Evolutionary conservation across 2,113 vertebrate species (phyloP).

Genomic region (Baryphthengus martii): DNA sequence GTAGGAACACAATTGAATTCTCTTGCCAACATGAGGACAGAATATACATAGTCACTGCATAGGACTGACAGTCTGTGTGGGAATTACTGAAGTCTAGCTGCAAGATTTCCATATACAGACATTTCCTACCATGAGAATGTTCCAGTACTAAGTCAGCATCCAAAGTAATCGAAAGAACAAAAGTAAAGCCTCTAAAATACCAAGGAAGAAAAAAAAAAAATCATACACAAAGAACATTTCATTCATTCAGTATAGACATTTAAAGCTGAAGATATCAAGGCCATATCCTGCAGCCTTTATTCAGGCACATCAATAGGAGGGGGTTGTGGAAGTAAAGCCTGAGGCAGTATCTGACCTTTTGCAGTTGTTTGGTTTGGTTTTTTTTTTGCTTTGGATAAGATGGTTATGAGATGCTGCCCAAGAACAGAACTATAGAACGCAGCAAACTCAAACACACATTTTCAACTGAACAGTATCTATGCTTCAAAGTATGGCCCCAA

Average conservation of each 20-base stretch:
- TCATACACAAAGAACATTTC: slow-evolving; percentile 24
- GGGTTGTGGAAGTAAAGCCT: slow-evolving; percentile 13
- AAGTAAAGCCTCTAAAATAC: slow-evolving; percentile 46
- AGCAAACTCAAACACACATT: background rate
- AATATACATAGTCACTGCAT: slow-evolving; percentile 49
- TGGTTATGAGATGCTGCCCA: background rate
- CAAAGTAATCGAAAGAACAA: slow-evolving; percentile 52
- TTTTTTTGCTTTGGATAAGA: background rate
- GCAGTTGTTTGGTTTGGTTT: too few relatives aligned
- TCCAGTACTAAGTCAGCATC: slow-evolving; percentile 26
- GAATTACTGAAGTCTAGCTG: slow-evolving; percentile 68
- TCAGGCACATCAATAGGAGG: slow-evolving; percentile 13
- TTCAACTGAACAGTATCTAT: background rate
- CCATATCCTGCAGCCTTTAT: slow-evolving; percentile 15
- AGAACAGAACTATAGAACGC: background rate
- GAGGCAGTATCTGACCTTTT: slow-evolving; percentile 22
- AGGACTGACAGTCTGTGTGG: slow-evolving; percentile 59
- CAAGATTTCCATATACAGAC: slow-evolving; percentile 58
- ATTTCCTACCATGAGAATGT: slow-evolving; percentile 28
- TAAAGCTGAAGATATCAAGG: slow-evolving; percentile 22
- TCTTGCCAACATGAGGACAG: slow-evolving; percentile 43
- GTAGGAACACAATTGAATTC: slow-evolving; percentile 49
- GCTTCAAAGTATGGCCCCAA: background rate
- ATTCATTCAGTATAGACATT: slow-evolving; percentile 55
- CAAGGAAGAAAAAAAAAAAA: background rate